Evolutionary conservation across 2,797 vertebrate genomes (phyloP), one percentile per base, ranked within the genome.

Genomic region (Lophius americanus): DNA sequence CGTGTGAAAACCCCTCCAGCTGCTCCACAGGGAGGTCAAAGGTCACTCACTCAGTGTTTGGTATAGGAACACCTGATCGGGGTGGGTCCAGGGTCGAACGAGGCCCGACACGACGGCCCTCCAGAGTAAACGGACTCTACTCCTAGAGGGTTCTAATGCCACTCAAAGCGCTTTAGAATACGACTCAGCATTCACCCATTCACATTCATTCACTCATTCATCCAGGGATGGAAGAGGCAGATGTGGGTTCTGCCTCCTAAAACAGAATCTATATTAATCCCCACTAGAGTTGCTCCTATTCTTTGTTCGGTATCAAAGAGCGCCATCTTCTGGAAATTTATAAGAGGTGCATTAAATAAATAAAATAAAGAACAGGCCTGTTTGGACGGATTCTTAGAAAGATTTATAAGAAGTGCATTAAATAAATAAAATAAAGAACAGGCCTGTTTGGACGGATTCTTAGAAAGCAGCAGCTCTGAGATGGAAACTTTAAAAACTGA

Each of bases 31-130:
- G 60, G 60, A 78, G 67, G 61, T 72, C 64, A 72, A 6, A 68
- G 65, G 75, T 79, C 41, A 44, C 14, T 36, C 32, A 38, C n/a
- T 74, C 41, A 0, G 2, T 76, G 64, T 70, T 82, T 61, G 58
- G 60, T 39, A 70, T 47, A 75, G 61, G 46, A 62, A 70, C 70
- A 75, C 51, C 56, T 51, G 60, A 73, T 55, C 70, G 65, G 52
- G 65, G 42, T 47, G 57, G 23, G 60, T 38, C 4, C 37, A 1
- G 37, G 4, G 37, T 38, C 23, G 23, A 2, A 23, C 23, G 23
- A 23, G 23, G 23, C 23, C 23, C 23, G 23, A 23, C 23, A 23
- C 23, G 23, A 23, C 23, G 23, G 23, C 23, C 23, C 23, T 23
- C 23, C 23, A 23, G 23, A 23, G 23, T 23, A 23, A 23, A 23